Evolutionary conservation across 2,113 vertebrate species (phyloP), one percentile per base, ranked within the genome.

Genomic region (Polypterus bichir): DNA sequence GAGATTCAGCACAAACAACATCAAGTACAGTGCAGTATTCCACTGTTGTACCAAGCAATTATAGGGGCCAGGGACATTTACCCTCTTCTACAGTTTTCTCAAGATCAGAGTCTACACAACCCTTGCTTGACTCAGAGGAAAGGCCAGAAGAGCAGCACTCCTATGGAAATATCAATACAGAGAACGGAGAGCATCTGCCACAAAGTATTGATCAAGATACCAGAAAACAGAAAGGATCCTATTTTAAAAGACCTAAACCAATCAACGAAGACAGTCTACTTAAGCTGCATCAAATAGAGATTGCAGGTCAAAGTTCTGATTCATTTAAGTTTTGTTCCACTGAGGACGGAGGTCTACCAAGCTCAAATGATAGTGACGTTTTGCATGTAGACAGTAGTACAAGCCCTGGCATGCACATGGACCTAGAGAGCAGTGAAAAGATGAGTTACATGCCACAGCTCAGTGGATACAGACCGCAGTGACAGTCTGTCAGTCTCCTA

Each of bases 1-100:
- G 86, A 1, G 93, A 95, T 73, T 83, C 88, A 0, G 79, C 83
- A 1, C 93, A 97, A 68, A 97, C 89, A 67, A 94, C 90, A 0
- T 89, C 91, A 2, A 92, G 92, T 80, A 92, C 92, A 0, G 90
- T 98, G 0, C 94, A 96, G 74, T 98, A 98, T 66, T 97, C 94
- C 0, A 93, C 94, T 0, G 92, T 98, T 51, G 86, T 97, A 5
- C 90, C 91, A 27, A 92, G 76, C 1, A 92, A 88, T 47, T 97
- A 98, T 78, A 89, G 92, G 74, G 91, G 93, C 54, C 95, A 98
- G 77, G 27, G 27, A 27, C 27, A 27, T 27, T 89, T 83, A 5
- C 88, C 88, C 0, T 82, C 81, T 1, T 88, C 86, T 2, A 83
- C 89, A n/a, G 70, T 84, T 10, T 97, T 97, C 59, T 82, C 88